Conservation (phyloP, 2,113 vertebrate genomes). For the Choloepus hoffmanni region DNA sequence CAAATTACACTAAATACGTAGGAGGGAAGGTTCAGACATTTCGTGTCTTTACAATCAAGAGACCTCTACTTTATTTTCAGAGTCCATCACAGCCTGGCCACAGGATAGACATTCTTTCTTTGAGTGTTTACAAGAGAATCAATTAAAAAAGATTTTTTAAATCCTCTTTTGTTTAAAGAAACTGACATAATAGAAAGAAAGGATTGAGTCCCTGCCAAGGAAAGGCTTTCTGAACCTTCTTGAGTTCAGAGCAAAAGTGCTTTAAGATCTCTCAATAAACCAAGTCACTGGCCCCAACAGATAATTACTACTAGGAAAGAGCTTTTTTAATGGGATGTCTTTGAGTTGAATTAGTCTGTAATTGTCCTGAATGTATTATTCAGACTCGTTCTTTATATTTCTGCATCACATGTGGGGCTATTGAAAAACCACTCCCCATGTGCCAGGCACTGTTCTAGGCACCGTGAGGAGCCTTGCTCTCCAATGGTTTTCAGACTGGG, state of each 20-base stretch:
- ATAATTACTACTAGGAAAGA: conserved; percentile 72
- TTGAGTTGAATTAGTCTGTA: conserved; percentile 64
- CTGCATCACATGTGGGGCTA: background rate
- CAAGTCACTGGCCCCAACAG: conserved; percentile 66
- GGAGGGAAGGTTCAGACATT: conserved; percentile 30
- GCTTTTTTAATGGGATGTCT: conserved; percentile 43
- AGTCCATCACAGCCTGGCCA: conserved; percentile 62
- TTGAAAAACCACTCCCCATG: background rate
- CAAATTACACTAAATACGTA: conserved; percentile 64
- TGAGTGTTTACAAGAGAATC: conserved; percentile 78
- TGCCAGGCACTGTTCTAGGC: background rate
- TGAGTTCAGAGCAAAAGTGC: conserved; percentile 47
- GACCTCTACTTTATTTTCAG: conserved; percentile 62
- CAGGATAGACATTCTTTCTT: conserved; percentile 72
- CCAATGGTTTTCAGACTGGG: background rate
- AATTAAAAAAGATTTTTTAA: conserved; percentile 74
- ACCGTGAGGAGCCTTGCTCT: background rate
- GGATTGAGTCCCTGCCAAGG: conserved; percentile 63
- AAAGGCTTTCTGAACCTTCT: conserved; percentile 72
- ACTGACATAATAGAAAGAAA: conserved; percentile 74
- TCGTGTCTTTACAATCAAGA: conserved; percentile 59
- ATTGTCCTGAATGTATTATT: conserved; percentile 50
- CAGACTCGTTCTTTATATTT: conserved; percentile 58
- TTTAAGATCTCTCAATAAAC: conserved; percentile 74
- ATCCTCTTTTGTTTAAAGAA: conserved; percentile 74